Evolutionary conservation across 1,140 invertebrate species (phyloP).

Genomic region (Babylonia areolata): DNA sequence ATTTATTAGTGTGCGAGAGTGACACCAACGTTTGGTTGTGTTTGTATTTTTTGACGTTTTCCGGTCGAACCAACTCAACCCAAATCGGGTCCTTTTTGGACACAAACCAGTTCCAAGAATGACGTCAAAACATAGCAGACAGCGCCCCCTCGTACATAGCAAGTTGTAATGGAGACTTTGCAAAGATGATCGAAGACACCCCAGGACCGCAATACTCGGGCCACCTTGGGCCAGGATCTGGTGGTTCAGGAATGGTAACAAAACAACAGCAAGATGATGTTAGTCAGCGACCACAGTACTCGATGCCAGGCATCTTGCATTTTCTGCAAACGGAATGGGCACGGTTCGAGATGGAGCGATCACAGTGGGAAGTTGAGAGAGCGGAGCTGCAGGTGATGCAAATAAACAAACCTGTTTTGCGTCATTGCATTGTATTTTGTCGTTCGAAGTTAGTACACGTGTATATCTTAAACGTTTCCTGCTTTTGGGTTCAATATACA

Average conservation of each 20-base stretch:
- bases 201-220: constrained; percentile 72
- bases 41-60: no score
- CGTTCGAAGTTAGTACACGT: no score
- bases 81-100: no score
- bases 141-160: constrained; percentile 40
- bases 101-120: no score
- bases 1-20: no score
- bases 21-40: no score
- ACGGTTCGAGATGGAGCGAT: constrained; percentile 97
- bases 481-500: no score
- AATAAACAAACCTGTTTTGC: not conserved
- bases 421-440: no score
- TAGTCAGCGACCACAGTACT: constrained; percentile 82
- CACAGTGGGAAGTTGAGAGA: constrained; percentile 99
- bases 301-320: constrained; percentile 99
- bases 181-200: constrained; percentile 76
- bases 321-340: constrained; percentile 99
- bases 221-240: constrained; percentile 73
- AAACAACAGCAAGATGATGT: constrained; percentile 76
- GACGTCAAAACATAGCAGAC: no score
- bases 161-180: constrained; percentile 76
- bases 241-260: constrained; percentile 72
- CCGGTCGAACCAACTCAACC: no score
- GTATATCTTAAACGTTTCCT: no score
- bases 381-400: constrained; percentile 96